These are phyloP conservation scores for Ptiloglossa arizonensis DNA, from an alignment of 1,140 invertebrate genomes.

Conservation along the genomic window DNA sequence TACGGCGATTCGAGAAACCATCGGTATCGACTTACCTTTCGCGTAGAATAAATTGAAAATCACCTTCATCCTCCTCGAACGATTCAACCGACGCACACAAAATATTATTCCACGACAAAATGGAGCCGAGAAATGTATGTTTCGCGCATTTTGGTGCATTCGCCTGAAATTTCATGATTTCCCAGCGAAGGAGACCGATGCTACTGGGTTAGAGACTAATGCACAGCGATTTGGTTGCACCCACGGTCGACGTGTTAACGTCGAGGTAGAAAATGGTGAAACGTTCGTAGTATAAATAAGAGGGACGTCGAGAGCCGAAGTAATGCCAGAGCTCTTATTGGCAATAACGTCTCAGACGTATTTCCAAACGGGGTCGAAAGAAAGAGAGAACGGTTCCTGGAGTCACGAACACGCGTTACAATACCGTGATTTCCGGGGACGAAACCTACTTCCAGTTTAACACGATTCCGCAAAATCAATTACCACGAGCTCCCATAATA, in stretches of 20 bases:
- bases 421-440: conserved; percentile 50
- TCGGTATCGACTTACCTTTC: too few relatives aligned
- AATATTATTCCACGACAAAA: not conserved
- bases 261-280: not conserved
- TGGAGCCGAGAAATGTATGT: not conserved
- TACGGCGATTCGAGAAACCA: too few relatives aligned
- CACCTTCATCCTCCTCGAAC: not conserved
- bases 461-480: conserved; percentile 57
- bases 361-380: not conserved
- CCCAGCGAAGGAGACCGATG: not conserved
- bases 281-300: conserved; percentile 35
- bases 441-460: conserved; percentile 52
- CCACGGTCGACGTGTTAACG: not conserved
- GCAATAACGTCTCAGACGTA: conserved; percentile 23
- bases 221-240: not conserved
- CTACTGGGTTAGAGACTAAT: not conserved
- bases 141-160: not conserved
- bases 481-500: conserved; percentile 54
- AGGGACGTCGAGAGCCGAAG: not conserved
- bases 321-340: conserved; percentile 26
- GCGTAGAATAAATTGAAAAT: not conserved
- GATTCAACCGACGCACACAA: not conserved
- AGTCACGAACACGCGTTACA: conserved; percentile 48
- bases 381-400: not conserved
- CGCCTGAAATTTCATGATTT: not conserved